These are phyloP conservation scores for Leuciscus waleckii DNA, from an alignment of 2,797 vertebrate species.

Conservation along the genomic window DNA sequence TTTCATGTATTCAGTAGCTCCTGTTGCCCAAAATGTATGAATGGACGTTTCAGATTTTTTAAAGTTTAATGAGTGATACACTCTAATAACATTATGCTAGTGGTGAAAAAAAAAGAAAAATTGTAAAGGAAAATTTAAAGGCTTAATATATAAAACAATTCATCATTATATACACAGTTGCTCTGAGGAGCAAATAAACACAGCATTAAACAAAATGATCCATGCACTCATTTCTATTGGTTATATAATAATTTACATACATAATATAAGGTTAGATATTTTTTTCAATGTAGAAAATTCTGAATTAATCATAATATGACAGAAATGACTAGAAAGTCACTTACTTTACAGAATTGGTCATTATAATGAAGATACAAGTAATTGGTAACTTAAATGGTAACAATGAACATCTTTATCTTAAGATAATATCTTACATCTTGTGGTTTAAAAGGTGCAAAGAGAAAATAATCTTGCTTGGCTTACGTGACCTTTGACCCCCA, in stretches of 20 bases:
- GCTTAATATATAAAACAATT: not conserved
- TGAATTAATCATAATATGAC: not conserved
- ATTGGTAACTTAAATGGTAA: not conserved
- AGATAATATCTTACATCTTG: not conserved
- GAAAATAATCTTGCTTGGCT: not conserved
- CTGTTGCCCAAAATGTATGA: not conserved
- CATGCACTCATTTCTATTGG: not conserved
- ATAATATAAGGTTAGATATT: not conserved
- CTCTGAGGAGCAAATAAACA: not conserved
- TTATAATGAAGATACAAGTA: not conserved
- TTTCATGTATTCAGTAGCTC: not conserved
- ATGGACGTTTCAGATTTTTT: not conserved
- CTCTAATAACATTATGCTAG: not conserved
- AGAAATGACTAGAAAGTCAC: not conserved
- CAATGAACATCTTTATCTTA: not conserved
- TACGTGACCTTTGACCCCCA: constrained; percentile 32
- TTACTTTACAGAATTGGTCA: not conserved
- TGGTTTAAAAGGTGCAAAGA: not conserved
- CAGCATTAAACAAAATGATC: not conserved
- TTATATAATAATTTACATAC: not conserved
- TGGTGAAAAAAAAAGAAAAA: not conserved
- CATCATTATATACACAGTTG: not conserved
- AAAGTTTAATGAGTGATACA: not conserved
- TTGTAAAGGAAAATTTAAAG: no score
- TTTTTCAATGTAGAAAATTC: not conserved